Evolutionary conservation across 2,888 invertebrate species (phyloP).

Genomic region (Cylindroiulus punctatus): DNA sequence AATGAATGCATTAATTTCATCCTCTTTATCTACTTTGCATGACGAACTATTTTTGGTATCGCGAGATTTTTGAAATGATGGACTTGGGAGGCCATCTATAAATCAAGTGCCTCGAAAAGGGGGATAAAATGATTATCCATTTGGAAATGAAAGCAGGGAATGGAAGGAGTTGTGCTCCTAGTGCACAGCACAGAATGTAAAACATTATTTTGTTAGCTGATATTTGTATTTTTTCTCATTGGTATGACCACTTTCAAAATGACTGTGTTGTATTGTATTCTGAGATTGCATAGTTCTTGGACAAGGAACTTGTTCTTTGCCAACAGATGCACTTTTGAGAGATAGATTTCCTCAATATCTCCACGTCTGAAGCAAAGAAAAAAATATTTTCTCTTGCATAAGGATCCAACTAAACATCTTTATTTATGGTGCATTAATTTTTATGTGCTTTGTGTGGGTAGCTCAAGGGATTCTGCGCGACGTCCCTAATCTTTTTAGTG

Average conservation of each 20-base stretch:
- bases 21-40: conserved; percentile 12
- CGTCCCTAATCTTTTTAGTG: not conserved
- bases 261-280: not conserved
- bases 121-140: no score
- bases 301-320: not conserved
- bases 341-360: no score
- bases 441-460: not conserved
- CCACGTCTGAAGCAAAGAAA: no score
- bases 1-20: conserved; percentile 39
- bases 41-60: not conserved
- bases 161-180: no score
- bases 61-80: not conserved
- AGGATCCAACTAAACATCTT: no score
- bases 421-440: no score
- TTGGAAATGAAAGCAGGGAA: no score
- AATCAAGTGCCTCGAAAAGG: no score
- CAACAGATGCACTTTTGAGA: no score
- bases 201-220: no score
- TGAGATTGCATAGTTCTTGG: conserved; percentile 33
- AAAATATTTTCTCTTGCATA: no score
- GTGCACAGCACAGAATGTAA: no score
- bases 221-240: not conserved
- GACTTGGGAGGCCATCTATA: not conserved
- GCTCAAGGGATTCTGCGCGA: not conserved
- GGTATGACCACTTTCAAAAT: not conserved